phyloP scores from a whole-genome alignment of 2,888 invertebrate species.

The Clostera curtula region DNA sequence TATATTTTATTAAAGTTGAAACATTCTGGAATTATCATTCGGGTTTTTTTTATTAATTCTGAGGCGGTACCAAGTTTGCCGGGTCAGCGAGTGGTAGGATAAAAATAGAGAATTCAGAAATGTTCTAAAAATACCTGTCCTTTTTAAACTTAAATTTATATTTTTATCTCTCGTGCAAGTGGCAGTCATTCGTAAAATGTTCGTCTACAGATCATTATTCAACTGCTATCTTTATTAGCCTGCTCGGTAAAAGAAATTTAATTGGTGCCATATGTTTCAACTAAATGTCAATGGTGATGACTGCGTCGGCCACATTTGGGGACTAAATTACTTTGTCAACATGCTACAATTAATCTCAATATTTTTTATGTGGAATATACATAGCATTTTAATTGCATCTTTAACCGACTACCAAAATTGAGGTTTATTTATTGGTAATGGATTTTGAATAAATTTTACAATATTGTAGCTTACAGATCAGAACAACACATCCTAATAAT shows the following conservation, averaged over 20 bases:
- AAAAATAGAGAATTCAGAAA: too few species aligned
- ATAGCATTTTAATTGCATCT: too few species aligned
- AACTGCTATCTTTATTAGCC: slow-evolving; percentile 64
- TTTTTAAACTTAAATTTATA: slow-evolving; percentile 28
- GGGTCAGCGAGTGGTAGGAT: too few species aligned
- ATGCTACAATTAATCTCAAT: slow-evolving; percentile 19
- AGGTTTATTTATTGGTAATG: too few species aligned
- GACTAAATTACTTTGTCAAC: slow-evolving; percentile 33
- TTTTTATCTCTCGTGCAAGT: slow-evolving; percentile 53
- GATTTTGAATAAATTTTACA: too few species aligned
- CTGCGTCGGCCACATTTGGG: slow-evolving; percentile 41
- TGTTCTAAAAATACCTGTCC: slow-evolving; percentile 19
- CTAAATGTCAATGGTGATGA: slow-evolving; percentile 48
- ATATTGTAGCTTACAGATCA: too few species aligned
- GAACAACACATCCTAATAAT: too few species aligned
- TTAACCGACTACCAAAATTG: too few species aligned
- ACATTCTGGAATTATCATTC: too few species aligned
- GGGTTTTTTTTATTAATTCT: too few species aligned
- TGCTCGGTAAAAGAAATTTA: slow-evolving; percentile 61
- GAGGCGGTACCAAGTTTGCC: too few species aligned
- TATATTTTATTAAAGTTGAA: too few species aligned
- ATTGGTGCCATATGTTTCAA: slow-evolving; percentile 66
- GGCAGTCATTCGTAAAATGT: slow-evolving; percentile 63
- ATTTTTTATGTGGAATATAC: slow-evolving; percentile 9
- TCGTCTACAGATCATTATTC: slow-evolving; percentile 65